A percentile compares a stretch with the other conserved stretches of the same genome.
Evolutionary conservation across 2,113 vertebrate genomes (phyloP).

Genomic region (Hypocryptadius cinnamomeus): DNA sequence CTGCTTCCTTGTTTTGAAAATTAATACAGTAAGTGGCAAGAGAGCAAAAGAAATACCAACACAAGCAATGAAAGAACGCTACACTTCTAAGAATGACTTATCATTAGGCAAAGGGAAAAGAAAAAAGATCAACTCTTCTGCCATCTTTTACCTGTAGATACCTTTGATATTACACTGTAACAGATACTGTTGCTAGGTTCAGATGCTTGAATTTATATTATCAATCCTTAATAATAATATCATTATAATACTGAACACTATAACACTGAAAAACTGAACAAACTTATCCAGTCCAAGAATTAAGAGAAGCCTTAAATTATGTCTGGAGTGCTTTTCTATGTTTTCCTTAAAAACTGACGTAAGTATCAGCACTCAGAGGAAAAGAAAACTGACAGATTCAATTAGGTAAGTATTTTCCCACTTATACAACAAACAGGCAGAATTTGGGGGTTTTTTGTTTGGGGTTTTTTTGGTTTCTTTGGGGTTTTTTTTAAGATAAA

Average conservation of each 20-base stretch:
- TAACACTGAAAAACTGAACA: background rate
- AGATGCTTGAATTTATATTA: background rate
- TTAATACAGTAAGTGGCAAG: background rate
- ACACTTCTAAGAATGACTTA: background rate
- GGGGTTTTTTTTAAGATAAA: background rate
- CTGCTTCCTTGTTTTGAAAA: background rate
- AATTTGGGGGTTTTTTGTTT: fast-evolving
- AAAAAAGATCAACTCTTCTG: background rate
- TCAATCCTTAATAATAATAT: background rate
- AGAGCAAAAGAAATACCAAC: background rate
- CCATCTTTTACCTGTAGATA: background rate
- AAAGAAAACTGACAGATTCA: background rate
- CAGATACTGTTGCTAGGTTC: background rate
- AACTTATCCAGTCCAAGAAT: background rate
- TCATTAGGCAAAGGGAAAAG: background rate
- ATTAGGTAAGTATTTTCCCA: background rate
- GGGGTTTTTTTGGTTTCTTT: background rate
- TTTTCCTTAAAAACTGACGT: background rate
- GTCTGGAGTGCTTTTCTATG: background rate
- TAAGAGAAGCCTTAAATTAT: background rate
- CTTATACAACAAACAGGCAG: background rate
- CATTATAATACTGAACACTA: background rate
- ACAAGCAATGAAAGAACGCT: background rate
- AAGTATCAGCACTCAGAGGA: background rate
- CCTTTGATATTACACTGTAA: background rate